Conservation (phyloP, 2,888 invertebrate genomes). For the Pasiphila rectangulata region DNA sequence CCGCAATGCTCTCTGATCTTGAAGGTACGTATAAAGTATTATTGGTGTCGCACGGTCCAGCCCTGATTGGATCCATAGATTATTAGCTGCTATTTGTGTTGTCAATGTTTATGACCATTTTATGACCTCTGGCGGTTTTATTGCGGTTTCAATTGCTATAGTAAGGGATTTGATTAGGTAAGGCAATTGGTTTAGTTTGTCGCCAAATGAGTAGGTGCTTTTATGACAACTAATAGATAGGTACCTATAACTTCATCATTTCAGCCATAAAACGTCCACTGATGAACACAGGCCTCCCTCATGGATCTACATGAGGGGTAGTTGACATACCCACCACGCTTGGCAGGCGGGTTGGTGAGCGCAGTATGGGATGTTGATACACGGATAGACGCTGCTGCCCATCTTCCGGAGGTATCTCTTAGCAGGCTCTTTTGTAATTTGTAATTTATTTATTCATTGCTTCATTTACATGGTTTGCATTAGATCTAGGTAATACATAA, state of each 20-base stretch:
- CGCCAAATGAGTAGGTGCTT: conserved; percentile 44
- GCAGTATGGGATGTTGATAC: no score
- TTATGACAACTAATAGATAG: conserved; percentile 38
- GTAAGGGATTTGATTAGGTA: conserved; percentile 75
- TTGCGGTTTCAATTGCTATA: conserved; percentile 70
- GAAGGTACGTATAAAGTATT: conserved; percentile 67
- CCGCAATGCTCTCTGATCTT: conserved; percentile 50
- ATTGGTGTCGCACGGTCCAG: conserved; percentile 43
- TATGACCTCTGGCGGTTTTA: conserved; percentile 72
- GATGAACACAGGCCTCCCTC: no score
- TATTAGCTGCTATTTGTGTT: conserved; percentile 76
- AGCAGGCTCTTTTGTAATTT: no score
- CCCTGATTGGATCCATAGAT: conserved; percentile 68
- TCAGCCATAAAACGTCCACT: no score
- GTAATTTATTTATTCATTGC: no score
- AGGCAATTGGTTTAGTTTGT: conserved; percentile 64
- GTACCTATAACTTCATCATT: neutral
- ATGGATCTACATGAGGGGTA: no score
- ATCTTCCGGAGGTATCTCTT: no score
- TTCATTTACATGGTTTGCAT: no score
- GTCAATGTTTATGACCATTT: conserved; percentile 76
- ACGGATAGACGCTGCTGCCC: no score
- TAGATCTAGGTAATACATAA: no score
- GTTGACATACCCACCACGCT: no score
- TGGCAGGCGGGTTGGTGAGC: no score